A percentile compares a stretch with the other conserved stretches of the same genome.
These are phyloP conservation scores for Conus canariensis DNA, from an alignment of 2,888 invertebrate genomes.

Conservation along the genomic window DNA sequence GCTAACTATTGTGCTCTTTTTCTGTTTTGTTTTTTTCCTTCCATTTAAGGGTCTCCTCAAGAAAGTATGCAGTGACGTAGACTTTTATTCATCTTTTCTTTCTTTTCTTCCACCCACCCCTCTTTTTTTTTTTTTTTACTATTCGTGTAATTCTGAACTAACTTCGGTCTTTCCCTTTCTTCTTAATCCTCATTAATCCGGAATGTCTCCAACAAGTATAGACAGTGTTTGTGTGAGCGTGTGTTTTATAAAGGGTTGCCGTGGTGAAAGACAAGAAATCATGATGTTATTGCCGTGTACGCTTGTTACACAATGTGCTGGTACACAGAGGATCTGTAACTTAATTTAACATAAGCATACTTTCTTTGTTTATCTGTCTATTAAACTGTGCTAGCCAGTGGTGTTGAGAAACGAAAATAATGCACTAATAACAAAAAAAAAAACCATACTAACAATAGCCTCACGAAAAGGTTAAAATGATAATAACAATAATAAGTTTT, in stretches of 20 bases:
- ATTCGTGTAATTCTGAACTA: neutral
- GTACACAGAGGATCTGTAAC: too few relatives aligned
- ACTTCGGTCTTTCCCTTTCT: neutral
- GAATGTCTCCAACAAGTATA: neutral
- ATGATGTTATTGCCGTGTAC: too few relatives aligned
- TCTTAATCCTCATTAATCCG: neutral
- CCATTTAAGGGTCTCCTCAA: neutral
- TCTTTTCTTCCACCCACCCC: neutral
- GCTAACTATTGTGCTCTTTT: neutral
- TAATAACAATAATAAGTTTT: too few relatives aligned
- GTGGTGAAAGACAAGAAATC: too few relatives aligned
- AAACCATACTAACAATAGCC: too few relatives aligned
- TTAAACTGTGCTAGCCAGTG: too few relatives aligned
- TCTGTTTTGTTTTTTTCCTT: neutral
- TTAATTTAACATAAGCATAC: too few relatives aligned
- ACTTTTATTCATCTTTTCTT: neutral
- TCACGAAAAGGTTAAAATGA: too few relatives aligned
- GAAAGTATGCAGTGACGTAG: conserved; percentile 9
- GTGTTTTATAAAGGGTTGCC: neutral
- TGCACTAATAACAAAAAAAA: too few relatives aligned
- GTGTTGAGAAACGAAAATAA: too few relatives aligned
- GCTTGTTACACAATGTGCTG: too few relatives aligned
- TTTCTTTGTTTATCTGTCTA: too few relatives aligned
- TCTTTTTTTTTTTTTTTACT: neutral
- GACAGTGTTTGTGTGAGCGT: neutral